These are phyloP conservation scores for Equus przewalskii DNA, from an alignment of 2,113 vertebrate species.

Conservation along the genomic window DNA sequence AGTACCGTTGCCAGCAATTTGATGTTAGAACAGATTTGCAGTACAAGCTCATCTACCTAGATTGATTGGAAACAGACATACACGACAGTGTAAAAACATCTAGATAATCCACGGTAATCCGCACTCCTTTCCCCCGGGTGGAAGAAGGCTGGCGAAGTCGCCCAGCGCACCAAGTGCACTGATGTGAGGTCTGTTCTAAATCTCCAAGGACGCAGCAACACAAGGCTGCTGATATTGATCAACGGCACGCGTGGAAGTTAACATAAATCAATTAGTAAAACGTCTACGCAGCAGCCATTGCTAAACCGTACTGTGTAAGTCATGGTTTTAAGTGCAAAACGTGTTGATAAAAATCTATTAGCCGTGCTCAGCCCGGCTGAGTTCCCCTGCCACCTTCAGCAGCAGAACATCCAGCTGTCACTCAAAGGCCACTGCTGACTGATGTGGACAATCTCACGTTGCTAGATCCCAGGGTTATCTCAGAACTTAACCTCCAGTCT, in stretches of 20 bases:
- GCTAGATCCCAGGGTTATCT: background rate
- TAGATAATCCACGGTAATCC: slow-evolving; percentile 45
- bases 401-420: background rate
- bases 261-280: slow-evolving; percentile 75
- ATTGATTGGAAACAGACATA: slow-evolving; percentile 55
- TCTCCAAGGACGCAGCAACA: background rate
- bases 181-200: background rate
- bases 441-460: background rate
- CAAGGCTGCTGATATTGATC: slow-evolving; percentile 35
- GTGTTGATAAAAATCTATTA: slow-evolving; percentile 35
- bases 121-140: background rate
- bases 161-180: background rate
- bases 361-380: background rate
- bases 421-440: background rate
- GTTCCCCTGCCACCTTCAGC: slow-evolving; percentile 24
- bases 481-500: slow-evolving; percentile 6
- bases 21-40: slow-evolving; percentile 59
- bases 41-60: slow-evolving; percentile 8
- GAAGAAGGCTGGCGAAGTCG: background rate
- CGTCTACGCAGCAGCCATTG: background rate
- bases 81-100: background rate
- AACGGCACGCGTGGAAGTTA: background rate
- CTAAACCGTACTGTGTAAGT: slow-evolving; percentile 38
- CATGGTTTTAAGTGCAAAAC: slow-evolving; percentile 9
- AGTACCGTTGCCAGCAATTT: background rate